Evolutionary conservation across 1,140 invertebrate genomes (phyloP).

Genomic region (Piezodorus guildinii): DNA sequence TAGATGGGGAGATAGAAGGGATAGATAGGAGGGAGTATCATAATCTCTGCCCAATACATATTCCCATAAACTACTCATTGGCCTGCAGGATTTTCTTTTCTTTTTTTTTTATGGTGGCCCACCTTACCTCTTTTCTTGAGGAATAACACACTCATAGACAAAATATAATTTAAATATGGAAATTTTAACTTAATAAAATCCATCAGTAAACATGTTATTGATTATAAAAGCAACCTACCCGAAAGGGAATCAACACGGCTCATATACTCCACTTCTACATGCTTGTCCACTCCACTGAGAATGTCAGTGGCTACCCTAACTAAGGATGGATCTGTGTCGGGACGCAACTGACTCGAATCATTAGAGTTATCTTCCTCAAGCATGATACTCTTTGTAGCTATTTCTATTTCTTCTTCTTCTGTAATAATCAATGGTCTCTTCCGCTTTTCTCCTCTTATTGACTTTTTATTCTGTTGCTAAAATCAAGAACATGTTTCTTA

Average conservation of each 20-base stretch:
- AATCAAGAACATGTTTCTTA: neutral
- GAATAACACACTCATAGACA: too few species aligned
- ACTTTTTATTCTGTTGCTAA: slow-evolving; percentile 11
- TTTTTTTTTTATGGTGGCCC: too few species aligned
- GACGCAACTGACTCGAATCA: neutral
- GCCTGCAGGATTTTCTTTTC: too few species aligned
- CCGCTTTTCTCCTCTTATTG: slow-evolving; percentile 5
- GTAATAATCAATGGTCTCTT: neutral
- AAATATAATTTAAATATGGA: too few species aligned
- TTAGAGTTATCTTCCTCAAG: slow-evolving; percentile 31
- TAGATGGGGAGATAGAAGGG: too few species aligned
- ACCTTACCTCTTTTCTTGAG: too few species aligned
- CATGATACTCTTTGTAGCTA: slow-evolving; percentile 20
- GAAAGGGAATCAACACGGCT: neutral
- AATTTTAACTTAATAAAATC: neutral
- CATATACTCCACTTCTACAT: slow-evolving; percentile 26
- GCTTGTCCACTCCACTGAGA: slow-evolving; percentile 23
- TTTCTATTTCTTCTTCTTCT: slow-evolving; percentile 20
- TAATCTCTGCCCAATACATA: too few species aligned
- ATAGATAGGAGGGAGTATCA: too few species aligned
- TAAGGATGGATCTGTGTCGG: slow-evolving; percentile 10
- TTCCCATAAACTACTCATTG: too few species aligned
- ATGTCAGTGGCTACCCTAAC: slow-evolving; percentile 27
- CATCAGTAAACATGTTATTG: neutral
- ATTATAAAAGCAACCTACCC: neutral